A percentile compares a stretch with the other conserved stretches of the same genome.
These are phyloP conservation scores for Prenolepis imparis DNA, from an alignment of 2,888 invertebrate species.

Conservation along the genomic window DNA sequence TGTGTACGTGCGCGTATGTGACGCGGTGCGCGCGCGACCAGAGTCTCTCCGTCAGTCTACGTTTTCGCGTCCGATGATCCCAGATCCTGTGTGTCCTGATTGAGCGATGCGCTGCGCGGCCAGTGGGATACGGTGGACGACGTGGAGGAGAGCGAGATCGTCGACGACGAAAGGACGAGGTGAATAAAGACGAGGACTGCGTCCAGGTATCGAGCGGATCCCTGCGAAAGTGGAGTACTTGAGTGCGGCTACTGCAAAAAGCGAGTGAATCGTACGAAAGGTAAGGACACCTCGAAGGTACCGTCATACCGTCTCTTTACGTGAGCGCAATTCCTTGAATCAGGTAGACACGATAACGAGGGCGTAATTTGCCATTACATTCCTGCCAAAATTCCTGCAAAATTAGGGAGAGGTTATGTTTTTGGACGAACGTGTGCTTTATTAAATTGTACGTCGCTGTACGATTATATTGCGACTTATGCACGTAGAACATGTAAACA, in stretches of 20 bases:
- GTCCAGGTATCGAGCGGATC: neutral
- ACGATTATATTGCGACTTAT: constrained; percentile 19
- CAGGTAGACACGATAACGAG: neutral
- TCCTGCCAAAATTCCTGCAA: neutral
- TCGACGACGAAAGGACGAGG: neutral
- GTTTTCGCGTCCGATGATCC: neutral
- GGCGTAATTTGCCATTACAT: neutral
- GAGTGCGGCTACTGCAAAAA: neutral
- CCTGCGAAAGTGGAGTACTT: neutral
- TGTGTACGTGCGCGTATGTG: neutral
- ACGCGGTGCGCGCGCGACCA: neutral
- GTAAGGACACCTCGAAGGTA: neutral
- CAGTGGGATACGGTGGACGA: constrained; percentile 22
- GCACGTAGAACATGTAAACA: constrained; percentile 8
- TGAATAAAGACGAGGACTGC: constrained; percentile 15
- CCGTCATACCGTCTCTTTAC: too few relatives aligned
- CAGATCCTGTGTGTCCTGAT: neutral
- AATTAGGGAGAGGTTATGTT: constrained; percentile 54
- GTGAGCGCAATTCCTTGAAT: neutral
- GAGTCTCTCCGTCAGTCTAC: neutral
- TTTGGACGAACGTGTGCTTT: neutral
- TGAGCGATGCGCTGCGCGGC: constrained; percentile 10
- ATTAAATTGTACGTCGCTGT: neutral
- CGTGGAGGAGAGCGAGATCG: neutral
- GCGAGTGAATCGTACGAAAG: neutral